Conservation (phyloP, 2,113 vertebrate species). For the Anhinga rufa region DNA sequence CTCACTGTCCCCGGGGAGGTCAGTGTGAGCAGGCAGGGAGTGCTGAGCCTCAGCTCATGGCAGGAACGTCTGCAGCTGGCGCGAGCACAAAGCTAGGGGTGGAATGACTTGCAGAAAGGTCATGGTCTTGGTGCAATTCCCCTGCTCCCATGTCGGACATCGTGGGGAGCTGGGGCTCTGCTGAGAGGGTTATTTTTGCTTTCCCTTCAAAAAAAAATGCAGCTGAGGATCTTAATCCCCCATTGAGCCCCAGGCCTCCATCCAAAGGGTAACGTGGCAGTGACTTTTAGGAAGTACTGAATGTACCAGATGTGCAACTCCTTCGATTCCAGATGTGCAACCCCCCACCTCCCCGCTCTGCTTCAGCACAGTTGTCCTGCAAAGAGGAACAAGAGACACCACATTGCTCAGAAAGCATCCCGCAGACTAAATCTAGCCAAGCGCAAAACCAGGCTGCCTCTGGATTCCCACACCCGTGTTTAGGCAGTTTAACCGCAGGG, state of each 20-base stretch:
- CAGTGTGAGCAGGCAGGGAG: fast-evolving
- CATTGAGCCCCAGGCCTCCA: not conserved
- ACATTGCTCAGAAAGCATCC: not conserved
- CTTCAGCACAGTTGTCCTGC: not conserved
- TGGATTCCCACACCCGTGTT: not conserved
- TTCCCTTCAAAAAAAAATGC: not conserved
- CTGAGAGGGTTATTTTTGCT: not conserved
- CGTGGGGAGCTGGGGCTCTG: not conserved
- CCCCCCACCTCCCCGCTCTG: not conserved
- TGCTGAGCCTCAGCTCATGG: fast-evolving
- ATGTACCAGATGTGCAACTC: constrained; percentile 49
- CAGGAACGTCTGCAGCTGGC: not conserved
- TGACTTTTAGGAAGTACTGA: constrained; percentile 44
- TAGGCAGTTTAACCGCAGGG: not conserved
- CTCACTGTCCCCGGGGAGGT: too few relatives aligned
- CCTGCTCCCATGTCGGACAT: not conserved
- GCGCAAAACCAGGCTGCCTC: not conserved
- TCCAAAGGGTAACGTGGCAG: constrained; percentile 51
- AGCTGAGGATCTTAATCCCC: not conserved
- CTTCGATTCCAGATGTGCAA: not conserved
- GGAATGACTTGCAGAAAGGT: not conserved
- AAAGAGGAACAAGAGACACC: not conserved
- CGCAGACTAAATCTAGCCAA: not conserved
- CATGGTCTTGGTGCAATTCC: not conserved
- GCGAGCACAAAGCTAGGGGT: fast-evolving